Evolutionary conservation across 2,888 invertebrate species (phyloP).

Genomic region (Eupithecia dodoneata): DNA sequence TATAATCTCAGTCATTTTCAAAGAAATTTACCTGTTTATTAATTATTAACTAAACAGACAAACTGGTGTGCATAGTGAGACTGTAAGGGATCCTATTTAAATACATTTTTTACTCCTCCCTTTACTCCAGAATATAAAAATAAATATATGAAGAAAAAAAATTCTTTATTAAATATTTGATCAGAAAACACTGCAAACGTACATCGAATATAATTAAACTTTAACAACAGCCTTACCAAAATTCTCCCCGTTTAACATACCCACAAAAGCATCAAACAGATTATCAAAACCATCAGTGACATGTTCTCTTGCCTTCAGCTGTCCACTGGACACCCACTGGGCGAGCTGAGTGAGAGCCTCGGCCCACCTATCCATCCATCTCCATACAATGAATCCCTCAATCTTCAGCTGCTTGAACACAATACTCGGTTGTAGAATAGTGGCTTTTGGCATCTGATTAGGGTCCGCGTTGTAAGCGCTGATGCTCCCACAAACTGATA

Average conservation of each 20-base stretch:
- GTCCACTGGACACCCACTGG: conserved; percentile 86
- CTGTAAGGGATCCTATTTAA: neutral
- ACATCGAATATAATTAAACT: conserved; percentile 44
- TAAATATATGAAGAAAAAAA: neutral
- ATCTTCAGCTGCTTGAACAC: conserved; percentile 75
- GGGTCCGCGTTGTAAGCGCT: conserved; percentile 63
- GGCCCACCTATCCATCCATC: conserved; percentile 82
- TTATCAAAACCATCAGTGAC: conserved; percentile 88
- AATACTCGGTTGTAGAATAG: conserved; percentile 81
- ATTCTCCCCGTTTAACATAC: conserved; percentile 86
- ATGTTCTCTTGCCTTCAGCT: conserved; percentile 86
- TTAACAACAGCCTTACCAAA: conserved; percentile 88
- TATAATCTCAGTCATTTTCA: too few species aligned
- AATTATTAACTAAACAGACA: neutral
- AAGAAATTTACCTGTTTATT: too few species aligned
- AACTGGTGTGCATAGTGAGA: neutral
- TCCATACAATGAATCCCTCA: conserved; percentile 84
- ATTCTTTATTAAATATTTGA: neutral
- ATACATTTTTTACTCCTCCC: neutral
- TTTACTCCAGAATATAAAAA: neutral
- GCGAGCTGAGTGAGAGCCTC: conserved; percentile 85
- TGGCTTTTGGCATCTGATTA: conserved; percentile 45
- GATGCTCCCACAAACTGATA: conserved; percentile 79
- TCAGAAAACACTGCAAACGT: neutral
- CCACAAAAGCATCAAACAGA: conserved; percentile 86